Base-by-base conservation (phyloP, 1,140 invertebrate species). In the Drosophila pandora region DNA sequence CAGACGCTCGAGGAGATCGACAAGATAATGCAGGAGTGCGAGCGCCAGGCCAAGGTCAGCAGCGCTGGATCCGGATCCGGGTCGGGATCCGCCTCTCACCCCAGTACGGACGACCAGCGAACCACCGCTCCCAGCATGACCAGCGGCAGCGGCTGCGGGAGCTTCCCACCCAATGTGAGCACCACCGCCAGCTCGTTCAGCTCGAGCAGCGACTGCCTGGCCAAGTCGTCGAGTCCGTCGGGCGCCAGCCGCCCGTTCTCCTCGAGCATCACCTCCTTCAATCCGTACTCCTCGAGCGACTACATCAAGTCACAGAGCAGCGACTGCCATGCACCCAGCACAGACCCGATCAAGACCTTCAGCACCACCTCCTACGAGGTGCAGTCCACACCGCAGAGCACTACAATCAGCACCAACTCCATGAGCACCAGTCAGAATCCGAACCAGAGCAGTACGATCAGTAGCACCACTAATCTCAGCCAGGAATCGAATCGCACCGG, bases 321-420 rank as follows among this genome's bases (percentile, higher is more conserved):
- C 71, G 90, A 91, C 10, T 89, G 72, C 63, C 90, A 87, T 55
- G 79, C 89, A 90, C 90, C 78, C 52, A 90, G 89, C 87, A 91
- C 91, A n/a, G 90, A 91, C 79, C 87, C 85, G 39, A 91, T 91
- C 65, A 91, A 91, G 79, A 91, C 90, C 23, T 91, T 90, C 53
- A 91, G 90, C 87, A 91, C 90, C 64, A 91, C 90, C 58, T 91
- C 90, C 8, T 91, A 91, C 47, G 90, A 91, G 57, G 87, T 76
- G 47, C 69, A 75, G 57, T 90, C 90, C 58, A 91, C 50, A 90
- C 82, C 72, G 79, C 76, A 55, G 64, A 70, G 67, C 52, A 91
- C 77, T 52, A 78, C 71, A 39, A 88, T 75, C 47, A 76, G 43
- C 61, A 83, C 59, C 13, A 79, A 47, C 30, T 75, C 79, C 37